Evolutionary conservation across 2,113 vertebrate species (phyloP), one percentile per base, ranked within the genome.

Genomic region (Cariama cristata): DNA sequence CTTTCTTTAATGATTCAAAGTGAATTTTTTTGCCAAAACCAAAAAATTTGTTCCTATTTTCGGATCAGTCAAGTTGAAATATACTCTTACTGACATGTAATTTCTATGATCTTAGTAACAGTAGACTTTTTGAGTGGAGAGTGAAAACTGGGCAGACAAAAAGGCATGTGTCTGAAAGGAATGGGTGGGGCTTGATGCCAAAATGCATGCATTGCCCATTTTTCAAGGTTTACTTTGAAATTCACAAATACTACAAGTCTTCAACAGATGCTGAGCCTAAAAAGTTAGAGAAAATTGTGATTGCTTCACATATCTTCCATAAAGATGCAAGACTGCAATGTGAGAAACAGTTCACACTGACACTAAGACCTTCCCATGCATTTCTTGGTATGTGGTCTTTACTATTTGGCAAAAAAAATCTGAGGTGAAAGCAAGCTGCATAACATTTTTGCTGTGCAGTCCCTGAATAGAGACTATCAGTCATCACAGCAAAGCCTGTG

Each of bases 191-290:
- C 47, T 27, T 84, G 63, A 81, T 1, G 5, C 50, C 44, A 84
- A 90, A 94, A 84, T 44, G 14, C 33, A 79, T 0, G 2, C 27
- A 27, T 69, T 93, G 56, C 28, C 63, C 26, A 44, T 71, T 94
- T 93, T 86, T 88, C 72, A 94, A 74, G 55, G 40, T 12, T 90
- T 81, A 26, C 45, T 85, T 73, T 73, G 42, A 93, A 94, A 90
- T 45, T 85, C 42, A 28, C 45, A 62, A 93, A 71, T 50, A 40
- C 24, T 38, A 7, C 42, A 20, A 66, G 14, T n/a, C 52, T 86
- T 90, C 19, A 55, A 69, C 28, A 26, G 23, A 71, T 32, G 30
- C 22, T 42, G 75, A 82, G 59, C 38, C 19, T 68, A 33, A 92
- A 90, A 63, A 20, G 11, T 79, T 38, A 35, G 23, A 81, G 30